Evolutionary conservation across 2,888 invertebrate species (phyloP).

Genomic region (Ormyrus thymus): DNA sequence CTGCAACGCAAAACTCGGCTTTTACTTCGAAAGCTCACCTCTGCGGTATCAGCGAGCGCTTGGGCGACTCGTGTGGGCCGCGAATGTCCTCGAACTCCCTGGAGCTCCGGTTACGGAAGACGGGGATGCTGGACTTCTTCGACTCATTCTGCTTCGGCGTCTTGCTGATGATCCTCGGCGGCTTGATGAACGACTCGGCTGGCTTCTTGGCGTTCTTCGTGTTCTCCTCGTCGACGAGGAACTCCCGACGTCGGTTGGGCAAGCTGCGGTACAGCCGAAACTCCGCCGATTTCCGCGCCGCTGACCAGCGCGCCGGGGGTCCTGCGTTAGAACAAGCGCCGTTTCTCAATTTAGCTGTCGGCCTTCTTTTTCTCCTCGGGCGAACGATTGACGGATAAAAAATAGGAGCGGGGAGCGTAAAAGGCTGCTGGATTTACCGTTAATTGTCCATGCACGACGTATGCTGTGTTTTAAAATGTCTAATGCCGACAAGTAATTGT

Average conservation of each 20-base stretch:
- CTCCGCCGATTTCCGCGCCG: constrained; percentile 77
- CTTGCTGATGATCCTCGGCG: constrained; percentile 66
- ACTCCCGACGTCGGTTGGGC: constrained; percentile 67
- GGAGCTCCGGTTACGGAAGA: constrained; percentile 68
- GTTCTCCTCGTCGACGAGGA: constrained; percentile 46
- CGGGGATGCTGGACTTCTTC: constrained; percentile 71
- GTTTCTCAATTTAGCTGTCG: constrained; percentile 5
- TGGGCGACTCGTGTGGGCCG: constrained; percentile 70
- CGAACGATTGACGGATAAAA: background rate
- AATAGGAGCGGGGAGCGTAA: background rate
- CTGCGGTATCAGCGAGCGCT: constrained; percentile 72
- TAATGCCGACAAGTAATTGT: constrained; percentile 77
- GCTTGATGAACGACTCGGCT: constrained; percentile 49
- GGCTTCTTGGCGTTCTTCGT: constrained; percentile 54
- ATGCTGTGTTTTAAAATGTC: constrained; percentile 82
- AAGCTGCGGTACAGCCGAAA: constrained; percentile 79
- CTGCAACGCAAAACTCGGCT: too few species aligned
- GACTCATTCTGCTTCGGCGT: constrained; percentile 61
- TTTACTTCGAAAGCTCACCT: constrained; percentile 60
- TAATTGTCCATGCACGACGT: constrained; percentile 84
- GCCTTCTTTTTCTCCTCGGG: background rate
- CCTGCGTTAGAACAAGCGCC: constrained; percentile 67
- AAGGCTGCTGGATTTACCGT: constrained; percentile 76
- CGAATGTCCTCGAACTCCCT: constrained; percentile 72
- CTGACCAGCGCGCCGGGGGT: constrained; percentile 77